These are phyloP conservation scores for Threskiornis aethiopicus DNA, from an alignment of 2,797 vertebrate species.

Conservation along the genomic window DNA sequence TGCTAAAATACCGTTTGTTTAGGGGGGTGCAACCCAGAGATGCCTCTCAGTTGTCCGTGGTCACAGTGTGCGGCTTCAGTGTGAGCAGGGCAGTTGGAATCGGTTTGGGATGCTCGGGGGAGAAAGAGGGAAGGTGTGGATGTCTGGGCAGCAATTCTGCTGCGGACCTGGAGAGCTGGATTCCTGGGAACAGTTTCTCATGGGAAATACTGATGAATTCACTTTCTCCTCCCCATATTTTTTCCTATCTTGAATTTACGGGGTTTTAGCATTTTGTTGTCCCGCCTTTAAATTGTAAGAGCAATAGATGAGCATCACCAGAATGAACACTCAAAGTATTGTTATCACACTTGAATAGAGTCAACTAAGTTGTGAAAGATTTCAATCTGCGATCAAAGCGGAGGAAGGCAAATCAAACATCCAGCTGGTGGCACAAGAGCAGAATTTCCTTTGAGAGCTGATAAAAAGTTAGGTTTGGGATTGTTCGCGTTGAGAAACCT, in stretches of 20 bases:
- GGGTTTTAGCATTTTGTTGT: not conserved
- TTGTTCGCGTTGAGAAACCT: not conserved
- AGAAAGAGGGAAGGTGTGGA: rapidly evolving
- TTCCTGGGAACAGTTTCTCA: not conserved
- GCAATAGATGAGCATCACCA: not conserved
- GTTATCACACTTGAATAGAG: not conserved
- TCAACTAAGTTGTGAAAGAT: not conserved
- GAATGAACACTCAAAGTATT: not conserved
- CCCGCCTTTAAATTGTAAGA: not conserved
- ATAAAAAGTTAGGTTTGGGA: not conserved
- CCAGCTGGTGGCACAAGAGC: not conserved
- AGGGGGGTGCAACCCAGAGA: not conserved
- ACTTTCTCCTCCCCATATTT: rapidly evolving
- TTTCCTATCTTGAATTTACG: not conserved
- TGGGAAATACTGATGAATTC: not conserved
- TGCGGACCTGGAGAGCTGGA: not conserved
- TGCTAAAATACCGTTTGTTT: not conserved
- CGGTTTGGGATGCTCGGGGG: not conserved
- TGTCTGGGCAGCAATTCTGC: not conserved
- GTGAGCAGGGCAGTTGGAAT: not conserved
- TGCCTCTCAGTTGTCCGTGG: rapidly evolving
- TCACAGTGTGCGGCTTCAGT: too few species aligned
- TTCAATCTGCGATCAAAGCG: not conserved
- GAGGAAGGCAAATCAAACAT: not conserved
- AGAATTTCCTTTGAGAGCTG: not conserved